Percentiles rank a stretch among this genome's conserved stretches.
Conservation (phyloP, 2,888 invertebrate species). For the Junonia oenone region DNA sequence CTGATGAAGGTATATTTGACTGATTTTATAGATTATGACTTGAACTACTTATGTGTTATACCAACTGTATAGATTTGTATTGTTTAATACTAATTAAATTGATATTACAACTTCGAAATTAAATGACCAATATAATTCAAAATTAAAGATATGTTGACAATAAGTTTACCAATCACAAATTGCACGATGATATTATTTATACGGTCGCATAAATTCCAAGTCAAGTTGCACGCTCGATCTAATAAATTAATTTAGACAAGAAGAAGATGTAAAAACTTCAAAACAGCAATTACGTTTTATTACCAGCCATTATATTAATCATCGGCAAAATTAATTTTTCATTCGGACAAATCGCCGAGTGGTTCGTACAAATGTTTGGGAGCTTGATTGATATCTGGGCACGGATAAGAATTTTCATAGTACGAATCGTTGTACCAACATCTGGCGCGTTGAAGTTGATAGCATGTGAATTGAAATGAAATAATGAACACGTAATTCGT, state of each 20-base stretch:
- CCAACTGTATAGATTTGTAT: background rate
- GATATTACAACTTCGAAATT: background rate
- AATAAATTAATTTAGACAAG: conserved; percentile 76
- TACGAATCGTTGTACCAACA: conserved; percentile 38
- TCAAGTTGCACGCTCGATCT: conserved; percentile 25
- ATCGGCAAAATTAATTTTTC: conserved; percentile 78
- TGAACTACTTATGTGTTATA: background rate
- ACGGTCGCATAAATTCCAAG: conserved; percentile 22
- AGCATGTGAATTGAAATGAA: conserved; percentile 27
- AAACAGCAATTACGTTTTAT: conserved; percentile 77
- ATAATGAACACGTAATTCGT: conserved; percentile 7
- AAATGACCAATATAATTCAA: background rate
- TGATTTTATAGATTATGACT: background rate
- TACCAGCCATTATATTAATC: conserved; percentile 75
- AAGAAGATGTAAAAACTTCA: conserved; percentile 78
- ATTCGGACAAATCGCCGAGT: conserved; percentile 75
- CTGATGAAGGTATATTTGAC: conserved; percentile 23
- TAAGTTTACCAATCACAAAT: background rate
- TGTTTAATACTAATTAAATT: background rate
- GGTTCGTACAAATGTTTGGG: conserved; percentile 65
- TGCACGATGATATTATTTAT: conserved; percentile 15
- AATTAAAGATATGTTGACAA: background rate
- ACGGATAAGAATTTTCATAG: conserved; percentile 47
- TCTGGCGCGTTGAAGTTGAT: conserved; percentile 34
- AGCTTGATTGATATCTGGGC: conserved; percentile 63